Evolutionary conservation across 2,888 invertebrate species (phyloP), one percentile per base, ranked within the genome.

Genomic region (Drosophila paramelanica): DNA sequence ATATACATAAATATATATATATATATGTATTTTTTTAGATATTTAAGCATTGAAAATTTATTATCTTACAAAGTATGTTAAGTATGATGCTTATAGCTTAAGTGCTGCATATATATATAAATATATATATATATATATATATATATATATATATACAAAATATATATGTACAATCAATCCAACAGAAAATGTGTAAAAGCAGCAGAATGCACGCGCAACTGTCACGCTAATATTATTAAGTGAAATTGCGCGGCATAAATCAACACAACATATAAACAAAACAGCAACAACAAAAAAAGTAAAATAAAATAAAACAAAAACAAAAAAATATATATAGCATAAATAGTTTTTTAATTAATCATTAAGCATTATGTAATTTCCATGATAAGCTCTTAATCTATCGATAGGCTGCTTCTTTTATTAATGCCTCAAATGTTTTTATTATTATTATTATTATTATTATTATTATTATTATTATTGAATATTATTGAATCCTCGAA

Each of bases 181-280:
- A 50, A 50, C 17, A 56, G 23, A 25, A 45, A 38, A 20, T 11
- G 41, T 36, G 33, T 47, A 57, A n/a, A 43, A 25, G 41, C 14
- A 23, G 46, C 27, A 51, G n/a, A 41, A 72, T 36, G 31, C 17
- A 47, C 46, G 74, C 81, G 67, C 73, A 68, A 61, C 60, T 55
- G 41, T 69, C 77, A 82, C 70, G 81, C 69, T 64, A 84, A 76
- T 84, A 87, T 81, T 69, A 82, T 71, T 73, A 76, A 87, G 85
- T 84, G 77, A 72, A 67, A 67, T 70, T 83, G 69, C 57, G 79
- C 59, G 65, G 23, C 41, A 39, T 39, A 51, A 55, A 52, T 39
- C n/a, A 42, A 57, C 31, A 53, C 0, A 58, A 39, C n/a, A n/a
- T n/a, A n/a, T n/a, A n/a, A n/a, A n/a, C n/a, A 5, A 25, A 2